phyloP scores from a whole-genome alignment of 2,888 invertebrate species.

The Pseudolycoriella hygida region DNA sequence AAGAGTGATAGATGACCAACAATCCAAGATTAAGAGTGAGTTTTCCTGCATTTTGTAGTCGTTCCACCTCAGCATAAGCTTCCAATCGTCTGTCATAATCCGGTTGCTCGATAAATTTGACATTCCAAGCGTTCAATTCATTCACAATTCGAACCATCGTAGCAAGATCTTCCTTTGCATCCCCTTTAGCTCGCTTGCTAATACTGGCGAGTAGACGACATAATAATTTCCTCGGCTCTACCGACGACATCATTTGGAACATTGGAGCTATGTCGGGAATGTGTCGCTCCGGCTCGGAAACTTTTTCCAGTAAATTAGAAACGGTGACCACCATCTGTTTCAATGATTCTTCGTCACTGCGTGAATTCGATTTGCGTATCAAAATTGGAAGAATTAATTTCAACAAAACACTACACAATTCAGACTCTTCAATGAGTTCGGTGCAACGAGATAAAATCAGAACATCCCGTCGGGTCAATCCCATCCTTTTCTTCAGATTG shows the following conservation, averaged over 20 bases:
- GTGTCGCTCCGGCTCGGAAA: conserved; percentile 44
- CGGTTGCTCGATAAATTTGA: conserved; percentile 82
- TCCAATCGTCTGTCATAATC: conserved; percentile 70
- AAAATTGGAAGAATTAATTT: conserved; percentile 52
- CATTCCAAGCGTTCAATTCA: conserved; percentile 75
- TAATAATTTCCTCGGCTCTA: conserved; percentile 50
- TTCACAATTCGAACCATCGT: conserved; percentile 28
- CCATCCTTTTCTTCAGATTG: conserved; percentile 37
- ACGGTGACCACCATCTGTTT: conserved; percentile 53
- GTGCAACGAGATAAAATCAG: conserved; percentile 59
- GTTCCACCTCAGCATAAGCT: conserved; percentile 52
- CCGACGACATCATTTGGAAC: conserved; percentile 45
- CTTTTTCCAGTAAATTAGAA: conserved; percentile 53
- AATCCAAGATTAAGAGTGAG: conserved; percentile 48
- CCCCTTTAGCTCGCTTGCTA: conserved; percentile 28
- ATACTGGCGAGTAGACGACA: conserved; percentile 43
- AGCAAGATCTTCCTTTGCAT: conserved; percentile 32
- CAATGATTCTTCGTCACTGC: conserved; percentile 48
- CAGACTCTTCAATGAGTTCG: conserved; percentile 48
- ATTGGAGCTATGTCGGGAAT: conserved; percentile 52
- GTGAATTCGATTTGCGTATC: conserved; percentile 40
- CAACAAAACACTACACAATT: conserved; percentile 50
- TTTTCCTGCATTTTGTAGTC: conserved; percentile 30
- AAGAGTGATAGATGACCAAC: conserved; percentile 66
- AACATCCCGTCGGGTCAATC: conserved; percentile 49